phyloP scores from a whole-genome alignment of 2,113 vertebrate species.

The Cottus gobio region DNA sequence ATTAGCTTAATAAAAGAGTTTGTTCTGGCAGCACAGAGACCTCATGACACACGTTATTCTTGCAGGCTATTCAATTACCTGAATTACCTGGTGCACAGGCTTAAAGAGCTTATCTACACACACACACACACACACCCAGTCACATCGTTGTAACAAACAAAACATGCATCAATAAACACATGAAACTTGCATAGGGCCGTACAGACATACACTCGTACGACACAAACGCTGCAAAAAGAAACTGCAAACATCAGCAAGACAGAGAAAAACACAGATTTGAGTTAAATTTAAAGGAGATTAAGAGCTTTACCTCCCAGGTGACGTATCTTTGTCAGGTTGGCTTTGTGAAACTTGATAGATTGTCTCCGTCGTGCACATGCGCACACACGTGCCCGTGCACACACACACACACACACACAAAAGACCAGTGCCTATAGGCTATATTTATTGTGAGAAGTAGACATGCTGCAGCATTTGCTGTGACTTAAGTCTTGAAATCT shows the following conservation, averaged over 20 bases:
- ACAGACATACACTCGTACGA: neutral
- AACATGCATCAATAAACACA: conserved; percentile 4
- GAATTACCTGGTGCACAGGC: conserved; percentile 47
- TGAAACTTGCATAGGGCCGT: neutral
- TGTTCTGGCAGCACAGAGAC: conserved; percentile 38
- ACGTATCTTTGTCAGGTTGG: conserved; percentile 33
- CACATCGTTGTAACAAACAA: conserved; percentile 1
- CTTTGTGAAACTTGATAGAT: conserved; percentile 22
- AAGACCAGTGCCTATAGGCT: too few species aligned
- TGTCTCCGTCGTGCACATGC: neutral
- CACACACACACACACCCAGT: neutral
- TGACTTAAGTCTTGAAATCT: too few species aligned
- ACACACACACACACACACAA: neutral
- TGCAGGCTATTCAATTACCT: conserved; percentile 62
- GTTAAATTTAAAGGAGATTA: conserved; percentile 49
- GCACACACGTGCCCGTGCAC: neutral
- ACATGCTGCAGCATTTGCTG: too few species aligned
- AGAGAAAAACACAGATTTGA: conserved; percentile 37
- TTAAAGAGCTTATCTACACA: conserved; percentile 35
- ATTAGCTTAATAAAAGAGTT: conserved; percentile 44
- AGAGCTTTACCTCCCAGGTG: conserved; percentile 45
- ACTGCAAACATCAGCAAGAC: conserved; percentile 27
- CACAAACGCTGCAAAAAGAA: conserved; percentile 24
- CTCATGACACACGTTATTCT: conserved; percentile 48
- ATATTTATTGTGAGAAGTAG: too few species aligned